Percentiles rank a stretch among this genome's conserved stretches.
These are phyloP conservation scores for Sceloporus tristichus DNA, from an alignment of 2,113 vertebrate genomes.

Conservation along the genomic window DNA sequence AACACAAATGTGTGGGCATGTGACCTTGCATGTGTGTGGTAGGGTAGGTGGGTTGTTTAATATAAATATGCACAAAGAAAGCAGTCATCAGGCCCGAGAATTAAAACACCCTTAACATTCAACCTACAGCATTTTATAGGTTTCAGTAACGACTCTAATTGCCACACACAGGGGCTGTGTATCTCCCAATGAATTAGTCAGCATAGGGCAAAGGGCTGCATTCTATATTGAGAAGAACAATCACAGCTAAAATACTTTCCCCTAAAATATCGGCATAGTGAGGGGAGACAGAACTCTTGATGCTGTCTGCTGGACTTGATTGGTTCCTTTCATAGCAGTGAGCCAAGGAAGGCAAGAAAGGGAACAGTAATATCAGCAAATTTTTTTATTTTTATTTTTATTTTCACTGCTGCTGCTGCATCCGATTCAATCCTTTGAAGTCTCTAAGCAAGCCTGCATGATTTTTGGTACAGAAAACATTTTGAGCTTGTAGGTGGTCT, in stretches of 20 bases:
- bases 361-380: conserved; percentile 61
- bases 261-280: conserved; percentile 36
- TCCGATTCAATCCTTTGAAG: conserved; percentile 65
- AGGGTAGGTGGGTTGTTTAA: background rate
- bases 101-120: background rate
- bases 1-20: background rate
- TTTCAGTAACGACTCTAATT: background rate
- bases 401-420: conserved; percentile 57
- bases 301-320: conserved; percentile 59
- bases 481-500: conserved; percentile 80
- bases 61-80: background rate
- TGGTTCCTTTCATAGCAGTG: conserved; percentile 68
- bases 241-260: conserved; percentile 48
- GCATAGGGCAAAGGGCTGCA: background rate
- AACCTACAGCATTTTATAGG: background rate
- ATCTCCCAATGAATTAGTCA: conserved; percentile 54
- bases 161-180: background rate
- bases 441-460: conserved; percentile 51
- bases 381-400: background rate
- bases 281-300: conserved; percentile 45
- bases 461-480: conserved; percentile 69
- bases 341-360: conserved; percentile 64
- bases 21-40: background rate
- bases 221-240: conserved; percentile 20
- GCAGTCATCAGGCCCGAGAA: background rate